phyloP scores from a whole-genome alignment of 2,113 vertebrate species.

The Labrus mixtus region DNA sequence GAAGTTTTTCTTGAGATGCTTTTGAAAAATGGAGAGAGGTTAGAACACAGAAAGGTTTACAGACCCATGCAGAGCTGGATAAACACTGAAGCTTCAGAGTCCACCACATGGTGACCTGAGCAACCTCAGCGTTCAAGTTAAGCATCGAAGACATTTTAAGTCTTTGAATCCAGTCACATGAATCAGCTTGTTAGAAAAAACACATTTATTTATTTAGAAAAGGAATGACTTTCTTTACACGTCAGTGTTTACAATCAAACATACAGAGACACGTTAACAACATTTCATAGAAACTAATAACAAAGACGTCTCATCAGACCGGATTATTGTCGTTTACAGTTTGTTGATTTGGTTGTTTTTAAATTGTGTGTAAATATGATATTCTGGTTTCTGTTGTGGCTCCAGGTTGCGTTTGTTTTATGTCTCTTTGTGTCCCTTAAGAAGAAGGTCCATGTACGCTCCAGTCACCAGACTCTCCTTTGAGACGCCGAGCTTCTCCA shows the following conservation, averaged over 20 bases:
- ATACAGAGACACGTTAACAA: background rate
- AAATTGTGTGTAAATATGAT: too few species aligned
- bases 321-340: too few species aligned
- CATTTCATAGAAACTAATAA: constrained; percentile 6
- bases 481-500: constrained; percentile 82
- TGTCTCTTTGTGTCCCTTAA: constrained; percentile 46
- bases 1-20: too few species aligned
- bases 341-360: background rate
- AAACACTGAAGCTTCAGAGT: too few species aligned
- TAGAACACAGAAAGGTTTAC: too few species aligned
- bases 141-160: too few species aligned
- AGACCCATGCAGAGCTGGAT: too few species aligned
- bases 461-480: constrained; percentile 82
- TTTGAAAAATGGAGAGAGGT: too few species aligned
- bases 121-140: too few species aligned
- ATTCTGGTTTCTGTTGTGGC: background rate
- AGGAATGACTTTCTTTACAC: background rate
- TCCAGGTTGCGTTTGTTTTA: constrained; percentile 37
- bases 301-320: background rate
- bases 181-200: background rate
- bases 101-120: too few species aligned
- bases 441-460: constrained; percentile 88
- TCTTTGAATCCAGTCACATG: background rate
- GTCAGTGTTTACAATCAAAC: background rate
- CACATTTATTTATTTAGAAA: background rate